phyloP scores from a whole-genome alignment of 1,140 invertebrate species.

The Sycophaga agraensis region DNA sequence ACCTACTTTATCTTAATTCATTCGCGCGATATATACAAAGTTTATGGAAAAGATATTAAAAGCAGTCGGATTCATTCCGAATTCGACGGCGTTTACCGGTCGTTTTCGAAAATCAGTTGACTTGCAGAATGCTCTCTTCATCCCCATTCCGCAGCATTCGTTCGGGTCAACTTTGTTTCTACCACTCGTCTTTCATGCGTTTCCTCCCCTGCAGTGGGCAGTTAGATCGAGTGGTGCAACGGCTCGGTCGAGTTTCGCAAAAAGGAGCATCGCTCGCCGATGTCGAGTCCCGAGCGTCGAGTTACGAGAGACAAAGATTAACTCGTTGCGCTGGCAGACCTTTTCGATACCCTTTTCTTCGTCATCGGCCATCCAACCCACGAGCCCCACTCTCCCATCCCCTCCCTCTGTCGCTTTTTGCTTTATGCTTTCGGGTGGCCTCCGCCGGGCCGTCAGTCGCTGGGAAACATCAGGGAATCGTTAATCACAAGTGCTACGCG shows the following conservation, averaged over 20 bases:
- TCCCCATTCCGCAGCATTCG: too few species aligned
- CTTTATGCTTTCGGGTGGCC: background rate
- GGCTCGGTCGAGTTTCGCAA: background rate
- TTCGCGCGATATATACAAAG: too few species aligned
- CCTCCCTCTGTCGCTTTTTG: background rate
- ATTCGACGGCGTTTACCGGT: too few species aligned
- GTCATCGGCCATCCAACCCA: background rate
- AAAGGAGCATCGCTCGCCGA: background rate
- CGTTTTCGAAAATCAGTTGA: too few species aligned
- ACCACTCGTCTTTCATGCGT: too few species aligned
- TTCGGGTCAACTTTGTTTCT: too few species aligned
- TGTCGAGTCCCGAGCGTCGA: background rate
- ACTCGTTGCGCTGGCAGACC: constrained; percentile 24
- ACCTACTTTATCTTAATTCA: too few species aligned
- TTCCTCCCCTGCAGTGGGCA: too few species aligned
- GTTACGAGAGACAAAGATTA: constrained; percentile 37
- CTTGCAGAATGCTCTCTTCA: too few species aligned
- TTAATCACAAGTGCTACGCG: constrained; percentile 4
- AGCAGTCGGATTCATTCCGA: too few species aligned
- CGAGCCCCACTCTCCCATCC: background rate
- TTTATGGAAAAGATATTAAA: too few species aligned
- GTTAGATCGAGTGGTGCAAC: too few species aligned
- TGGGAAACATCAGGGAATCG: constrained; percentile 1
- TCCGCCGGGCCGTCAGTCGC: background rate
- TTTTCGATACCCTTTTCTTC: background rate